A percentile compares a stretch with the other conserved stretches of the same genome.
Evolutionary conservation across 1,140 invertebrate species (phyloP).

Genomic region (Rhopalosiphum padi): DNA sequence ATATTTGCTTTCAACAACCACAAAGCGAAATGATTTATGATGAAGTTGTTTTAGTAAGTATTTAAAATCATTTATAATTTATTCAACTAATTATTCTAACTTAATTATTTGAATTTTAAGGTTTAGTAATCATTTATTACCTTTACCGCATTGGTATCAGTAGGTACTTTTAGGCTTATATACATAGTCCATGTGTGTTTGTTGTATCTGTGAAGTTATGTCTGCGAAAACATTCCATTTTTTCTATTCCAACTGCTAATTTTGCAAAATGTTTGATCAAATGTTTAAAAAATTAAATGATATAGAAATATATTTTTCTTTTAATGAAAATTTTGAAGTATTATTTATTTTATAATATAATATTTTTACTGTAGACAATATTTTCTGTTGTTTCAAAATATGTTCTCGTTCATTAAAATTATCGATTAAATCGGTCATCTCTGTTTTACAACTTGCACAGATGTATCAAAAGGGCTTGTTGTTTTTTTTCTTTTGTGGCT

Average conservation of each 20-base stretch:
- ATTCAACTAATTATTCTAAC: not conserved
- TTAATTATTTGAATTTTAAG: not conserved
- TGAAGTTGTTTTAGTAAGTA: slow-evolving; percentile 41
- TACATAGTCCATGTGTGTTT: not conserved
- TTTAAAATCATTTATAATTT: not conserved
- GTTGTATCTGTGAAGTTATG: not conserved
- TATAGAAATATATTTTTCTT: not conserved
- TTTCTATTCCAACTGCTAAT: not conserved
- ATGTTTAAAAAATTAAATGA: not conserved
- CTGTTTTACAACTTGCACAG: not conserved
- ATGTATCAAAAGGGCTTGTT: not conserved
- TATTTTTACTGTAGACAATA: not conserved
- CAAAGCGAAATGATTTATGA: slow-evolving; percentile 6
- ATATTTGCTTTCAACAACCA: slow-evolving; percentile 51
- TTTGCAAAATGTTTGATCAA: not conserved
- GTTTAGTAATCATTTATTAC: not conserved
- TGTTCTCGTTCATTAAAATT: not conserved
- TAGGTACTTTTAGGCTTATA: not conserved
- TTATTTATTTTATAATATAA: not conserved
- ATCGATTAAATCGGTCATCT: not conserved
- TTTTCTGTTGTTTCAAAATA: not conserved
- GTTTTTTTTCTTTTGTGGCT: not conserved
- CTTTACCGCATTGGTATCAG: too few relatives aligned
- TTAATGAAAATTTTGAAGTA: not conserved
- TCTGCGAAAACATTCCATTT: not conserved